Percentiles rank a stretch among this genome's conserved stretches.
These are phyloP conservation scores for Harpagifer antarcticus DNA, from an alignment of 2,797 vertebrate species.

Conservation along the genomic window DNA sequence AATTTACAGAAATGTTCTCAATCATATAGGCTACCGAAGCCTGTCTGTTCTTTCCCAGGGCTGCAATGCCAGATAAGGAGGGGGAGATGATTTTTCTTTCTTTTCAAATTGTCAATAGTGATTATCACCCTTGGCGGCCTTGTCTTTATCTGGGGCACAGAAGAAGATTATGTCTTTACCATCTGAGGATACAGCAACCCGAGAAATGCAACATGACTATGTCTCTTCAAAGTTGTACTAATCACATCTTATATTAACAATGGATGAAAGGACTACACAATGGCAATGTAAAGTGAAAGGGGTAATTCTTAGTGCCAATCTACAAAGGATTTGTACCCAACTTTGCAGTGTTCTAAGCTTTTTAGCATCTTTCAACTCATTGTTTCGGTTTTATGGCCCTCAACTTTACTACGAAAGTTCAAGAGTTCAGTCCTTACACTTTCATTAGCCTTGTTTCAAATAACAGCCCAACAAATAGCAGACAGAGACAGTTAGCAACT, in stretches of 20 bases:
- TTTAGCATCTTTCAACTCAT: neutral
- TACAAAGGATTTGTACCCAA: neutral
- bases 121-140: constrained; percentile 37
- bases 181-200: constrained; percentile 14
- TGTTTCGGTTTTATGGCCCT: neutral
- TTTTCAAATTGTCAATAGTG: constrained; percentile 42
- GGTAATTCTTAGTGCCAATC: constrained; percentile 4
- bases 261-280: neutral
- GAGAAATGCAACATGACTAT: constrained; percentile 14
- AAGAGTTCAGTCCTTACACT: neutral
- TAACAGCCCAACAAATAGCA: neutral
- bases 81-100: constrained; percentile 30
- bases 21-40: constrained; percentile 35
- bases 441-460: constrained; percentile 12
- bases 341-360: neutral
- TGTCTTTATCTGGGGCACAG: constrained; percentile 35
- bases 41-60: constrained; percentile 5
- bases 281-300: constrained; percentile 1
- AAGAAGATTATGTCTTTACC: constrained; percentile 22
- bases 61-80: constrained; percentile 36
- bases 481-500: neutral
- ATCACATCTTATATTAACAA: constrained; percentile 25
- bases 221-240: constrained; percentile 5
- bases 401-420: neutral
- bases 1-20: constrained; percentile 69